Conservation (phyloP, 2,113 vertebrate genomes). For the Trichechus manatus region DNA sequence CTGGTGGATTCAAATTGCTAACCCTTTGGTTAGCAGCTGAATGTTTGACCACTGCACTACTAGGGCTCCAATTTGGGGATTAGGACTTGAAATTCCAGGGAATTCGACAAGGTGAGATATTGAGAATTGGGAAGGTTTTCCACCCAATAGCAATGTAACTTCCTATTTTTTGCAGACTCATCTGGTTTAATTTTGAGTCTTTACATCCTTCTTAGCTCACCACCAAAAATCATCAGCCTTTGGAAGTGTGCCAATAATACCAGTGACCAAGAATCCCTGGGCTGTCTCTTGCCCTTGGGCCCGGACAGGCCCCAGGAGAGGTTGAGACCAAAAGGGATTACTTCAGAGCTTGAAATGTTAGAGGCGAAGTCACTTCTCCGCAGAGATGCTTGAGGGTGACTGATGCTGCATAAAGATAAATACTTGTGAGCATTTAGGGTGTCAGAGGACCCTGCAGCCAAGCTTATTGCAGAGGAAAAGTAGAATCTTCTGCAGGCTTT, state of each 20-base stretch:
- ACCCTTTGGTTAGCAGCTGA: too few species aligned
- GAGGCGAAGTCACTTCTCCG: background rate
- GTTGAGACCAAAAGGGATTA: background rate
- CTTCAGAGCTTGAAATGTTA: conserved; percentile 3
- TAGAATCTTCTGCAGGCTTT: conserved; percentile 41
- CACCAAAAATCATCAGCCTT: background rate
- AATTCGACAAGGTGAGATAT: background rate
- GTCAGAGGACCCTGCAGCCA: conserved; percentile 31
- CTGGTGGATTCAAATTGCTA: too few species aligned
- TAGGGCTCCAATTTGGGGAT: too few species aligned
- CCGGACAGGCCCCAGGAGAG: background rate
- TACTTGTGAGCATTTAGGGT: conserved; percentile 40
- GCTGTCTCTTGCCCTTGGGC: background rate
- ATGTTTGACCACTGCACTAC: too few species aligned
- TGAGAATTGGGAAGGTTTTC: background rate
- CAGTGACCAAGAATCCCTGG: background rate
- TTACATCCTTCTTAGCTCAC: background rate
- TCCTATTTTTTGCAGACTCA: background rate
- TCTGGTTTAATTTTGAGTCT: background rate
- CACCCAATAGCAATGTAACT: background rate
- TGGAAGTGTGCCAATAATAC: background rate
- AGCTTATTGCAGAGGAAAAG: background rate
- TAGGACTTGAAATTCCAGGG: background rate
- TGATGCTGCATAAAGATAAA: background rate
- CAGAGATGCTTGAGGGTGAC: background rate